Evolutionary conservation across 2,797 vertebrate genomes (phyloP).

Genomic region (Podargus strigoides): DNA sequence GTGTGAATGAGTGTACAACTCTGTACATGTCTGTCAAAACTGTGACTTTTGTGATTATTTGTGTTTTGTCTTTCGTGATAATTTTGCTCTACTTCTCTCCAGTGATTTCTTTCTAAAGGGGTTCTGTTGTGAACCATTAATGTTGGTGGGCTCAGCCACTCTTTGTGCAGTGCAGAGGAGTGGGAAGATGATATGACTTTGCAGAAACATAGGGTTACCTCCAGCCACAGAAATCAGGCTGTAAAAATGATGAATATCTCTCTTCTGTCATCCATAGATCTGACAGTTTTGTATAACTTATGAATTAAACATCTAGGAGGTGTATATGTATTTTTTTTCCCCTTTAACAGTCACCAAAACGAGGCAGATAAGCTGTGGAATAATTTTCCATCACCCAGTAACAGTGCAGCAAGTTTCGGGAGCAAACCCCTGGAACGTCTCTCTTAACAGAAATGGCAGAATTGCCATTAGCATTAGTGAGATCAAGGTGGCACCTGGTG

Average conservation of each 20-base stretch:
- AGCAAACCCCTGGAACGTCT: neutral
- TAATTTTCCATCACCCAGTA: neutral
- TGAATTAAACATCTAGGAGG: slow-evolving; percentile 51
- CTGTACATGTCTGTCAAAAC: neutral
- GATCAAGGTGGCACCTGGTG: neutral
- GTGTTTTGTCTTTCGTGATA: neutral
- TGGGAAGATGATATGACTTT: slow-evolving; percentile 31
- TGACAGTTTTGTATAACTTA: slow-evolving; percentile 47
- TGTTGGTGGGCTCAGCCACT: neutral
- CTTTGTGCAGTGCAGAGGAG: neutral
- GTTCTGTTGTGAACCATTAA: neutral
- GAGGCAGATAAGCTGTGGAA: neutral
- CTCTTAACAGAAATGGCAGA: neutral
- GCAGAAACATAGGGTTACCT: slow-evolving; percentile 26
- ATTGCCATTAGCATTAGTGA: neutral
- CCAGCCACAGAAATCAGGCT: slow-evolving; percentile 20
- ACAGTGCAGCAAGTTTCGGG: neutral
- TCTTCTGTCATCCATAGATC: slow-evolving; percentile 39
- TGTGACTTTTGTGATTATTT: neutral
- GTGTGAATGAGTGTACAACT: neutral
- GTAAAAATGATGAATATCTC: slow-evolving; percentile 53
- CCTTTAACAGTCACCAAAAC: slow-evolving; percentile 6
- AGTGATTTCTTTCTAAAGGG: neutral
- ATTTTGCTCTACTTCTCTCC: neutral
- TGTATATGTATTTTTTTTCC: neutral